phyloP scores from a whole-genome alignment of 1,140 invertebrate species.

The Megalopta genalis region DNA sequence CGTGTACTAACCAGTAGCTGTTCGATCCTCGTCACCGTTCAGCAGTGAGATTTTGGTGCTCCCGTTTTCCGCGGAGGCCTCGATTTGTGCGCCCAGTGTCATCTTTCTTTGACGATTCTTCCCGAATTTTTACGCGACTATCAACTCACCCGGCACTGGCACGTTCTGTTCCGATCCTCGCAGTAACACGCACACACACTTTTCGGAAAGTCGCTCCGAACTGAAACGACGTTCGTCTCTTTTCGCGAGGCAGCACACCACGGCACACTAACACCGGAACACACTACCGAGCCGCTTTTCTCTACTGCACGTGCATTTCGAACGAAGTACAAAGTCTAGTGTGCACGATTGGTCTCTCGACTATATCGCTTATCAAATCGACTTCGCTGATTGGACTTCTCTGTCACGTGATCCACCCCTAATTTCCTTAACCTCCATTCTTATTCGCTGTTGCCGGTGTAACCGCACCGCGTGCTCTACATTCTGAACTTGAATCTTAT shows the following conservation, averaged over 20 bases:
- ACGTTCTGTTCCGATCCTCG: background rate
- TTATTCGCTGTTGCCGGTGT: slow-evolving; percentile 20
- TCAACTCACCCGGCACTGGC: background rate
- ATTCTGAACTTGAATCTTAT: slow-evolving; percentile 5
- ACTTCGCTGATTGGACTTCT: background rate
- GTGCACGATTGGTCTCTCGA: slow-evolving; percentile 56
- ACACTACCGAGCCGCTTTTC: slow-evolving; percentile 49
- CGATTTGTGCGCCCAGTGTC: slow-evolving; percentile 77
- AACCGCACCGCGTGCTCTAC: background rate
- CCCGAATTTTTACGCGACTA: background rate
- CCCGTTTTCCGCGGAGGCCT: slow-evolving; percentile 71
- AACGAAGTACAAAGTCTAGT: slow-evolving; percentile 71
- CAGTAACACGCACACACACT: slow-evolving; percentile 50
- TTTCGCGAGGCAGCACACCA: slow-evolving; percentile 58
- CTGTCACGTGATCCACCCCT: slow-evolving; percentile 25
- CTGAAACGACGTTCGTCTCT: slow-evolving; percentile 41
- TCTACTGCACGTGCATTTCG: slow-evolving; percentile 73
- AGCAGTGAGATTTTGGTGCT: slow-evolving; percentile 71
- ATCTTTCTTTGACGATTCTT: slow-evolving; percentile 53
- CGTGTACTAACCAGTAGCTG: slow-evolving; percentile 60
- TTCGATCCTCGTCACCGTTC: slow-evolving; percentile 65
- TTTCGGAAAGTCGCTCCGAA: slow-evolving; percentile 36
- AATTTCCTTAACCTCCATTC: no score
- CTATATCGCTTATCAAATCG: background rate
- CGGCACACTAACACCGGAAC: slow-evolving; percentile 48